phyloP scores from a whole-genome alignment of 2,113 vertebrate genomes.

The Tragelaphus strepsiceros region DNA sequence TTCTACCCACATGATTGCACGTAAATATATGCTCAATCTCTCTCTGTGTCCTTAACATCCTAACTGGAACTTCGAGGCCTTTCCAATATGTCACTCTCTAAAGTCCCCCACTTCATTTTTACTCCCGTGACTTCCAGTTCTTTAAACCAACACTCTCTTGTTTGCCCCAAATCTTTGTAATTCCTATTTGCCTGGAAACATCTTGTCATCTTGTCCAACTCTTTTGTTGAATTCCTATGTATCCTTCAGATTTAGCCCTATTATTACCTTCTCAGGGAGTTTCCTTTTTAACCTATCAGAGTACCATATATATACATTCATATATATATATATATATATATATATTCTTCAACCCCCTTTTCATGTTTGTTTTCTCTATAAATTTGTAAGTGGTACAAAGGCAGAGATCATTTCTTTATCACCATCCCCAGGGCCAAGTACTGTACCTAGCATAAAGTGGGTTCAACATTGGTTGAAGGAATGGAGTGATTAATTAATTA shows the following conservation, averaged over 20 bases:
- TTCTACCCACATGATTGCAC: not conserved
- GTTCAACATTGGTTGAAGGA: not conserved
- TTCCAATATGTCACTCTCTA: not conserved
- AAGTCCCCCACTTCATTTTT: not conserved
- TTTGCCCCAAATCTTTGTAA: not conserved
- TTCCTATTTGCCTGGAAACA: not conserved
- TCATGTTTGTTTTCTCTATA: not conserved
- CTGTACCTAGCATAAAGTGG: not conserved
- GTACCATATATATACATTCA: not conserved
- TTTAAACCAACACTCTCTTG: not conserved
- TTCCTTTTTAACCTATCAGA: not conserved
- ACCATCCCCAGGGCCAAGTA: not conserved
- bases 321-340: not conserved
- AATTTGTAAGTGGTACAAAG: not conserved
- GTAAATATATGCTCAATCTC: not conserved
- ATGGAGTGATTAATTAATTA: not conserved
- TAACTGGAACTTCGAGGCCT: not conserved
- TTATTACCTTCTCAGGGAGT: not conserved
- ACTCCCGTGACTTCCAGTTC: not conserved
- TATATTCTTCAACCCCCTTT: not conserved
- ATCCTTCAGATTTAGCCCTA: not conserved
- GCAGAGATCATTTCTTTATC: not conserved
- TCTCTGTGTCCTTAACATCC: not conserved
- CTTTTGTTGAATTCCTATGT: not conserved
- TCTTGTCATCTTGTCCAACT: fast-evolving